Conservation (phyloP, 2,797 vertebrate species). For the Lerista edwardsae region DNA sequence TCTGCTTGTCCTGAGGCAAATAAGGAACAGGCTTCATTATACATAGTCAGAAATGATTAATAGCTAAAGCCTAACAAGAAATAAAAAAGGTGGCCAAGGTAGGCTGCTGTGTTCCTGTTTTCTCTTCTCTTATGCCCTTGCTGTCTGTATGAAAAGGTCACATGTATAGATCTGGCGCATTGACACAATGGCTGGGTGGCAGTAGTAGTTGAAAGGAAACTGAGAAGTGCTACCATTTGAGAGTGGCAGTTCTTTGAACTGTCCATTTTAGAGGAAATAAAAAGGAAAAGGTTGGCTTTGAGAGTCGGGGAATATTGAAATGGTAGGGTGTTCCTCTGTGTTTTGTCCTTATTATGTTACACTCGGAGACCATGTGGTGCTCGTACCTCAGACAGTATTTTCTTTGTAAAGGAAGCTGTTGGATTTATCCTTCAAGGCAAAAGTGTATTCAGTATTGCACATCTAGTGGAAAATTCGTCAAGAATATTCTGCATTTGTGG, state of each 20-base stretch:
- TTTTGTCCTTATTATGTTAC: not conserved
- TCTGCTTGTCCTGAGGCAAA: constrained; percentile 4
- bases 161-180: not conserved
- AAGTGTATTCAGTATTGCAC: not conserved
- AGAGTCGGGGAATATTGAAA: not conserved
- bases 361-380: not conserved
- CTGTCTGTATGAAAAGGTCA: not conserved
- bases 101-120: not conserved
- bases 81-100: not conserved
- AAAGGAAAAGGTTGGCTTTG: not conserved
- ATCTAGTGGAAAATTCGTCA: not conserved
- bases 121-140: not conserved
- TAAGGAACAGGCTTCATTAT: not conserved
- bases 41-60: constrained; percentile 14
- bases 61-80: not conserved
- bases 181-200: not conserved
- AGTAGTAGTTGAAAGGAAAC: not conserved
- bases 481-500: not conserved
- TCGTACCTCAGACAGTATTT: not conserved
- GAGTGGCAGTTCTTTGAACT: not conserved
- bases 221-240: not conserved
- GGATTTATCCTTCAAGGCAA: not conserved
- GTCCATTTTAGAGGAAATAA: no score
- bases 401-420: not conserved
- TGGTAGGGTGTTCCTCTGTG: not conserved